A percentile compares a stretch with the other conserved stretches of the same genome.
These are phyloP conservation scores for Aelia acuminata DNA, from an alignment of 2,888 invertebrate species.

Conservation along the genomic window DNA sequence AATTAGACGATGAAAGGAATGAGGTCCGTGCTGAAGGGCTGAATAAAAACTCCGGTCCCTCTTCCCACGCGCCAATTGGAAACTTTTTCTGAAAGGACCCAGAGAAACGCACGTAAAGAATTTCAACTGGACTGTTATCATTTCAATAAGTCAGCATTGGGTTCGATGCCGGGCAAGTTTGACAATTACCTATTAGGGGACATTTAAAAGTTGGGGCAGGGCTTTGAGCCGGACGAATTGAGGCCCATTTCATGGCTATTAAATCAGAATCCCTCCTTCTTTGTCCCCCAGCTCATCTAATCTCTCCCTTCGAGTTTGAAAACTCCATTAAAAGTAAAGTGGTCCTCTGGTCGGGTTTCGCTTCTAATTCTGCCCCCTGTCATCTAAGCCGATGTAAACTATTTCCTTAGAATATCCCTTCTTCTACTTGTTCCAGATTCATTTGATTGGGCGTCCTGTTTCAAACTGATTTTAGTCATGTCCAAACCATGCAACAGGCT, in stretches of 20 bases:
- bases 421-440: constrained; percentile 6
- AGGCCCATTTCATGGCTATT: constrained; percentile 43
- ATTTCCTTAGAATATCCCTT: constrained; percentile 6
- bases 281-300: constrained; percentile 37
- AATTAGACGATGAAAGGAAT: constrained; percentile 29
- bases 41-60: not conserved
- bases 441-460: not conserved
- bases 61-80: not conserved
- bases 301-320: constrained; percentile 40
- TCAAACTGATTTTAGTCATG: no score
- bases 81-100: not conserved
- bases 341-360: constrained; percentile 35
- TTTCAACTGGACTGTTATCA: constrained; percentile 37
- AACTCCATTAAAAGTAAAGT: constrained; percentile 50
- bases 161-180: constrained; percentile 22
- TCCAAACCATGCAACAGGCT: no score
- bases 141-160: constrained; percentile 8
- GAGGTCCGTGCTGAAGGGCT: not conserved
- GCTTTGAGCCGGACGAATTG: constrained; percentile 16
- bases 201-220: constrained; percentile 23
- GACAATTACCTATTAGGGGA: constrained; percentile 50
- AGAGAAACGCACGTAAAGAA: constrained; percentile 13
- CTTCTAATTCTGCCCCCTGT: constrained; percentile 32
- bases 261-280: constrained; percentile 33
- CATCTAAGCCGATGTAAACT: constrained; percentile 46